Conservation (phyloP, 2,797 vertebrate species). For the Acrossocheilus wenchowensis region DNA sequence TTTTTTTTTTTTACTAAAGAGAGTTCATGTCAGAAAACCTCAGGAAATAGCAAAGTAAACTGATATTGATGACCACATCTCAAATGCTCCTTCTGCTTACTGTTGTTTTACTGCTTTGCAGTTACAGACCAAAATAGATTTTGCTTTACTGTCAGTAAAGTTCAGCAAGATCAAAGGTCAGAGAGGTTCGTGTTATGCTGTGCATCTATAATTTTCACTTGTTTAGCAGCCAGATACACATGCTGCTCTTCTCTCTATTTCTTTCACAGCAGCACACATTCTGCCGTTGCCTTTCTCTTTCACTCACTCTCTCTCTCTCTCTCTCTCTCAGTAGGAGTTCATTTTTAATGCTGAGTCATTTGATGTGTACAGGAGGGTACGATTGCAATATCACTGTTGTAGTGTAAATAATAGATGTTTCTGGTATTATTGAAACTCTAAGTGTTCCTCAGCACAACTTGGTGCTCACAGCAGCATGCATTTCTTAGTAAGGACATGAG, state of each 20-base stretch:
- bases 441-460: slow-evolving; percentile 17
- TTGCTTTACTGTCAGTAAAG: slow-evolving; percentile 5
- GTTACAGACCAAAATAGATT: slow-evolving; percentile 4
- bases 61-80: not conserved
- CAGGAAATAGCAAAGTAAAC: not conserved
- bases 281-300: not conserved
- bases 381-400: slow-evolving; percentile 67
- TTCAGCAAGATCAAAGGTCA: slow-evolving; percentile 18
- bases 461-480: slow-evolving; percentile 11
- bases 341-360: slow-evolving; percentile 46
- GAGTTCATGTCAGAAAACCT: not conserved
- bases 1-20: not conserved
- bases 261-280: not conserved
- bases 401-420: slow-evolving; percentile 72
- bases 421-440: slow-evolving; percentile 45
- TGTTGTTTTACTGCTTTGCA: not conserved
- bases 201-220: slow-evolving; percentile 6
- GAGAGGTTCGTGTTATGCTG: slow-evolving; percentile 2
- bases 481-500: slow-evolving; percentile 5
- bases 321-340: slow-evolving; percentile 25
- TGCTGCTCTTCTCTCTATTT: not conserved
- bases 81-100: not conserved
- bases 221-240: slow-evolving; percentile 6
- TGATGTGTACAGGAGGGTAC: slow-evolving; percentile 43
- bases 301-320: slow-evolving; percentile 19